Percentiles rank a stretch among this genome's conserved stretches.
phyloP scores from a whole-genome alignment of 2,113 vertebrate genomes.

The Brachyhypopomus gauderio region DNA sequence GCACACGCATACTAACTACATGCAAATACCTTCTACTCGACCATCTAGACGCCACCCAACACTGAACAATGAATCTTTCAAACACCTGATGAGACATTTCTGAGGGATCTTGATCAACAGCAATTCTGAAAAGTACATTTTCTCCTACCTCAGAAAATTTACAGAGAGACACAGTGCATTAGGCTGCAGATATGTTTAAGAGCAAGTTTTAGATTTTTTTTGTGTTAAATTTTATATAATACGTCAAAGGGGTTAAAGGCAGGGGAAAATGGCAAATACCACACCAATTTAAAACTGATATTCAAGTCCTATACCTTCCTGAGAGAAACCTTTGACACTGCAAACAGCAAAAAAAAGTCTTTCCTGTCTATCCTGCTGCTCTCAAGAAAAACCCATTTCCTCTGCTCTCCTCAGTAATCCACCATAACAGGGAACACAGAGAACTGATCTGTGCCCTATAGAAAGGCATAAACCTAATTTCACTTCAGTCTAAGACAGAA shows the following conservation, averaged over 20 bases:
- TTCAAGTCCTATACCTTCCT: not conserved
- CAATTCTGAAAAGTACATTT: no score
- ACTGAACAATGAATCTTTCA: no score
- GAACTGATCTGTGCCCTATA: not conserved
- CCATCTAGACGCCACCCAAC: no score
- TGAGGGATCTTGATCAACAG: no score
- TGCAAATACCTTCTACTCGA: not conserved
- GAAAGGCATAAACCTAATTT: not conserved
- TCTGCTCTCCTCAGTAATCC: not conserved
- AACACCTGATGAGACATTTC: no score
- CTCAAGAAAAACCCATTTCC: not conserved
- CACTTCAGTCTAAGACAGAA: not conserved
- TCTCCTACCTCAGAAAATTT: no score
- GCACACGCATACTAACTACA: conserved; percentile 35
- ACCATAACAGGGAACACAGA: not conserved
- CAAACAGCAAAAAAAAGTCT: not conserved
- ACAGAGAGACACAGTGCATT: no score
- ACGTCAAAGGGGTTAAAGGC: no score
- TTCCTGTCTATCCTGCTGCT: not conserved
- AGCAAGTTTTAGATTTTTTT: no score
- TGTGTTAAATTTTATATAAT: no score
- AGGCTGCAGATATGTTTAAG: no score
- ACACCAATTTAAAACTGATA: not conserved
- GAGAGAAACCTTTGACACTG: not conserved
- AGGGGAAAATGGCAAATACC: no score